Conservation (phyloP, 2,113 vertebrate species). For the Sander lucioperca region DNA sequence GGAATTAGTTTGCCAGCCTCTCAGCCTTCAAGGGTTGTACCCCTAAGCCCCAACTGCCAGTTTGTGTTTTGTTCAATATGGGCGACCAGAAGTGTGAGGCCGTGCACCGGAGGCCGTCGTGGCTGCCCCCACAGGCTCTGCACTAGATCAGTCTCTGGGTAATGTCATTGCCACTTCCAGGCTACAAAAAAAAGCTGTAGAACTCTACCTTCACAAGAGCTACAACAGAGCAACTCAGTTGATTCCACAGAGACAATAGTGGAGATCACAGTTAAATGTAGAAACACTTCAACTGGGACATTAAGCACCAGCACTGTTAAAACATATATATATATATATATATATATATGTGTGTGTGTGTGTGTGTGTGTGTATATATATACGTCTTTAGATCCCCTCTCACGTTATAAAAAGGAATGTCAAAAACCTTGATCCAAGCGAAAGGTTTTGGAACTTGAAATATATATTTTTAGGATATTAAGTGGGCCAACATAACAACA, state of each 20-base stretch:
- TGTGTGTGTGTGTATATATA: too few species aligned
- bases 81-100: conserved; percentile 75
- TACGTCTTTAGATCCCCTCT: neutral
- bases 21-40: conserved; percentile 72
- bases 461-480: neutral
- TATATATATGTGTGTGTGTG: too few species aligned
- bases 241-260: conserved; percentile 30
- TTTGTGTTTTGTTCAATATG: conserved; percentile 76
- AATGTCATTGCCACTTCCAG: conserved; percentile 77
- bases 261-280: conserved; percentile 28
- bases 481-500: neutral
- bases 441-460: neutral
- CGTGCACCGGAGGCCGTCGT: conserved; percentile 40
- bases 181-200: conserved; percentile 48
- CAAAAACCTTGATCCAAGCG: neutral
- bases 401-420: neutral
- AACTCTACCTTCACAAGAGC: conserved; percentile 42
- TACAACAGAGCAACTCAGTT: conserved; percentile 17
- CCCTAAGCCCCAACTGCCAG: conserved; percentile 78
- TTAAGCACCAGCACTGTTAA: neutral
- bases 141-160: conserved; percentile 74
- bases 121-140: conserved; percentile 63
- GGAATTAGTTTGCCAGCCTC: conserved; percentile 76
- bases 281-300: conserved; percentile 13
- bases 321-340: too few species aligned